Base-by-base conservation (phyloP, 2,113 vertebrate genomes). In the Semnornis frantzii region DNA sequence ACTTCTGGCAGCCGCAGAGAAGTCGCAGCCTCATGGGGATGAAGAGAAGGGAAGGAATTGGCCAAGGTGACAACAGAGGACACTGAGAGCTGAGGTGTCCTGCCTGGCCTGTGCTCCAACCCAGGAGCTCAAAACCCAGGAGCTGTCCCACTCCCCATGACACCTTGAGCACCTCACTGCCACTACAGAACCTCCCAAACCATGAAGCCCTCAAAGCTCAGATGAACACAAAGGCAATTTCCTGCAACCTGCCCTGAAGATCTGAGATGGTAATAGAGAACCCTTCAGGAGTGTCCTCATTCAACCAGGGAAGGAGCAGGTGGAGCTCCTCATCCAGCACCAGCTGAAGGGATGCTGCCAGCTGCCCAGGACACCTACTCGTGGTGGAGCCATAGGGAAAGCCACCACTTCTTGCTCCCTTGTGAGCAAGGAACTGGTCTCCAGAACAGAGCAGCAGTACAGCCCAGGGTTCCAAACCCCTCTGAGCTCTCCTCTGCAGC, bases 61-160 rank as follows among this genome's bases (percentile, higher is more conserved):
- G 52, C 68, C 15, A 30, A 18, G 10, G 69, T 0, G 2, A 31
- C 30, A 44, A 4, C 15, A 33, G 2, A 4, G 78, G 82, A 19
- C 30, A 7, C 20, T 12, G n/a, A 50, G 71, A 23, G 15, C 5
- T 1, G 63, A 28, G 86, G 50, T 12, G 33, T 52, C 55, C 57
- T 6, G 33, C 8, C 57, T 10, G 28, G 9, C 21, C 39, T 2
- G 0, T 7, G 28, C 4, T 23, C 8, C 15, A n/a, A 10, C 15
- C 68, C 63, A 12, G 3, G 42, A 20, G 75, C 59, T 24, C 37
- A 18, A n/a, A 10, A 4, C 14, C 68, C 57, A 12, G 3, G 39
- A 20, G 70, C 59, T 24, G 37, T 3, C 37, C 5, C 34, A 6
- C 74, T 62, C 15, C 0, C 5, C 14, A 19, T 2, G 50, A 20